These are phyloP conservation scores for Drosophila kanekoi DNA, from an alignment of 2,888 invertebrate genomes.

Conservation along the genomic window DNA sequence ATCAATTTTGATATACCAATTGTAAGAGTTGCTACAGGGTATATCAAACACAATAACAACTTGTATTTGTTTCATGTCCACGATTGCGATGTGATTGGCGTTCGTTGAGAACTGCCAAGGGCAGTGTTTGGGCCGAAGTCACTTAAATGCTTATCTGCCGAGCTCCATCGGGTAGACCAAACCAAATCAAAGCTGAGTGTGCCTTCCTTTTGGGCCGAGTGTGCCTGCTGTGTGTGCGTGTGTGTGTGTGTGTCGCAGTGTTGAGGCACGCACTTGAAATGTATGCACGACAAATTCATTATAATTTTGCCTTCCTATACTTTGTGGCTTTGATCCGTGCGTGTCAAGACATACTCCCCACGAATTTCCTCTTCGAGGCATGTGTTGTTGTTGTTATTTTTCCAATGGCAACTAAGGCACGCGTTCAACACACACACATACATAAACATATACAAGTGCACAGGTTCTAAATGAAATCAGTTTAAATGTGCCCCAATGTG, in stretches of 20 bases:
- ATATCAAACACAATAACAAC: slow-evolving; percentile 38
- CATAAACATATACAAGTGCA: slow-evolving; percentile 4
- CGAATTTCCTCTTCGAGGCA: slow-evolving; percentile 54
- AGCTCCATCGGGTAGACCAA: slow-evolving; percentile 57
- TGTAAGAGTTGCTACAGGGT: slow-evolving; percentile 9
- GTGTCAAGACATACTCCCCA: slow-evolving; percentile 68
- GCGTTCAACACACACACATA: slow-evolving; percentile 24
- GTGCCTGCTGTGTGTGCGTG: slow-evolving; percentile 15
- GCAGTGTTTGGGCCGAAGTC: slow-evolving; percentile 55
- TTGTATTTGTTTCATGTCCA: slow-evolving; percentile 54
- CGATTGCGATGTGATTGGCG: slow-evolving; percentile 40
- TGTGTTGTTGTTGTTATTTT: slow-evolving; percentile 31
- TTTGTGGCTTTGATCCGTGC: slow-evolving; percentile 65
- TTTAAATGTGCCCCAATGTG: slow-evolving; percentile 81
- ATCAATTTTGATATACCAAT: neutral
- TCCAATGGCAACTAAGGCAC: slow-evolving; percentile 35
- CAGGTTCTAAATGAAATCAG: slow-evolving; percentile 66
- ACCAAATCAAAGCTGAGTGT: slow-evolving; percentile 59
- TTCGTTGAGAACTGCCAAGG: slow-evolving; percentile 29
- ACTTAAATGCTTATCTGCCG: slow-evolving; percentile 74
- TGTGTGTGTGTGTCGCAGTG: slow-evolving; percentile 23
- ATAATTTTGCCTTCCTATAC: slow-evolving; percentile 55
- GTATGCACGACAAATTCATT: slow-evolving; percentile 78
- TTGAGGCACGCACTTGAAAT: slow-evolving; percentile 47
- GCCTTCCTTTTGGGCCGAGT: slow-evolving; percentile 16